phyloP scores from a whole-genome alignment of 2,888 invertebrate species.

The Rotaria socialis region DNA sequence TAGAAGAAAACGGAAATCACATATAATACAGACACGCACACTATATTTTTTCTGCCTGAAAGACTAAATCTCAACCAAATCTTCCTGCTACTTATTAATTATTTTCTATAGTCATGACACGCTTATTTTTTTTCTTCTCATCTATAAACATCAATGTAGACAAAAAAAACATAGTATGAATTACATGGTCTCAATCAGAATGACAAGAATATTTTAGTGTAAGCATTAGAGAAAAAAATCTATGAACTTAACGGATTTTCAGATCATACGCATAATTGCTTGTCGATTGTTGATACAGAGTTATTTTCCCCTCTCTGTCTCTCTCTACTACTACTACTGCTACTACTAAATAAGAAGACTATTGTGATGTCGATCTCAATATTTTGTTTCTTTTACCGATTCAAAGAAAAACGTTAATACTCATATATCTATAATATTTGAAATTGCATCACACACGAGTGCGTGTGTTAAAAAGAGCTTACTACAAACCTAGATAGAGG shows the following conservation, averaged over 20 bases:
- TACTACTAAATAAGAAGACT: neutral
- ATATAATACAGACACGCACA: neutral
- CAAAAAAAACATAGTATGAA: neutral
- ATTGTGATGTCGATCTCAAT: neutral
- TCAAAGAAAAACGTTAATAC: neutral
- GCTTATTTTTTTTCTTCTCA: neutral
- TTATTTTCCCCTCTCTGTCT: neutral
- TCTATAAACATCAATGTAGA: neutral
- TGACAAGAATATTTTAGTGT: neutral
- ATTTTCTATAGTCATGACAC: neutral
- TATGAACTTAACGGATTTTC: neutral
- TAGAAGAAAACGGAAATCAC: neutral
- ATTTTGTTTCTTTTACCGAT: neutral
- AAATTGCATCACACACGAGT: conserved; percentile 8
- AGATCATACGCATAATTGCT: neutral
- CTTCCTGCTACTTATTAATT: neutral
- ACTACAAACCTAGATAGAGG: neutral
- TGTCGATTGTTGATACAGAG: neutral
- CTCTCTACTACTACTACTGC: too few species aligned
- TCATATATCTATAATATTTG: neutral
- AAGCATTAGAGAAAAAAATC: neutral
- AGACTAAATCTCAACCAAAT: neutral
- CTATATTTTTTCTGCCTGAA: neutral
- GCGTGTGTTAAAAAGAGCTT: conserved; percentile 1
- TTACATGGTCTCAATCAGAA: neutral